Evolutionary conservation across 2,113 vertebrate genomes (phyloP).

Genomic region (Labeo rohita): DNA sequence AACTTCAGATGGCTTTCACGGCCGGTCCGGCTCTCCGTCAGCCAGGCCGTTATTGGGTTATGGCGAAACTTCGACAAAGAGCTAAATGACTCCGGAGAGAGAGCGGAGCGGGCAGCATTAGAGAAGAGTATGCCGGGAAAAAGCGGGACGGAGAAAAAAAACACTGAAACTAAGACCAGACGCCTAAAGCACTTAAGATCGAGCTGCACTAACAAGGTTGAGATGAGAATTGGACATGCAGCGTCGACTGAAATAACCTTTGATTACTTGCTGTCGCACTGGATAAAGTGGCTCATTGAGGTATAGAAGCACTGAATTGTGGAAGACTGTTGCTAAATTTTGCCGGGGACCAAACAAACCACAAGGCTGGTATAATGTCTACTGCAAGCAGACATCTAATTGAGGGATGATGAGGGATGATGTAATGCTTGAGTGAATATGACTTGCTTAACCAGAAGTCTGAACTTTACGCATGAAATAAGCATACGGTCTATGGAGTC

Average conservation of each 20-base stretch:
- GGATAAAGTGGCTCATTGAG: conserved; percentile 27
- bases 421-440: conserved; percentile 4
- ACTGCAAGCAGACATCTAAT: not conserved
- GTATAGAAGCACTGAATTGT: not conserved
- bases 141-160: conserved; percentile 33
- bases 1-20: conserved; percentile 68
- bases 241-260: conserved; percentile 56
- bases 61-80: conserved; percentile 67
- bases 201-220: conserved; percentile 65
- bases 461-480: not conserved
- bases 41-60: conserved; percentile 71
- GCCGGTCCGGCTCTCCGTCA: conserved; percentile 58
- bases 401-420: not conserved
- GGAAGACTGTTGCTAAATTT: not conserved
- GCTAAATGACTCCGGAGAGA: conserved; percentile 67
- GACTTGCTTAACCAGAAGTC: conserved; percentile 7
- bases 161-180: conserved; percentile 39
- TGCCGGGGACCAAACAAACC: not conserved
- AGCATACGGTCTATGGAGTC: not conserved
- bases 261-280: conserved; percentile 65
- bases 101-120: conserved; percentile 60
- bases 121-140: conserved; percentile 62
- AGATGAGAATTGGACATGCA: conserved; percentile 59
- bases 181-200: conserved; percentile 63
- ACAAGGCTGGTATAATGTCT: not conserved